Evolutionary conservation across 2,113 vertebrate genomes (phyloP).

Genomic region (Prunella himalayana): DNA sequence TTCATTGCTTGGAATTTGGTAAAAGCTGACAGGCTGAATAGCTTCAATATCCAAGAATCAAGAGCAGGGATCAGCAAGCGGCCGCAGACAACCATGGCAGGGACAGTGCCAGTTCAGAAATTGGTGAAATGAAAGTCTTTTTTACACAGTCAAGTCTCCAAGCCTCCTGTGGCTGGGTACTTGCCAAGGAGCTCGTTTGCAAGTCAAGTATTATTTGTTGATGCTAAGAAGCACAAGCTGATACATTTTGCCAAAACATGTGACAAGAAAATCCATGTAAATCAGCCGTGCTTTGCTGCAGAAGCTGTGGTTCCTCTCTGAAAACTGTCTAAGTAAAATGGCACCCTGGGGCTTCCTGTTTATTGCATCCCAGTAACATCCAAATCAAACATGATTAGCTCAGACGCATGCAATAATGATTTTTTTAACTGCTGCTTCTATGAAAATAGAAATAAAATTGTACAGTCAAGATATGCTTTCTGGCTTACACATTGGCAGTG

Average conservation of each 20-base stretch:
- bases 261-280: constrained; percentile 59
- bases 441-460: constrained; percentile 3
- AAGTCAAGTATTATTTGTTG: constrained; percentile 62
- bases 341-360: constrained; percentile 35
- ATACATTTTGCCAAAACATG: constrained; percentile 57
- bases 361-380: constrained; percentile 41
- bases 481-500: rapidly evolving
- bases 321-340: constrained; percentile 40
- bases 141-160: neutral
- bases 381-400: constrained; percentile 43
- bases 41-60: neutral
- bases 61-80: neutral
- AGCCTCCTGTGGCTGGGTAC: neutral
- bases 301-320: constrained; percentile 1
- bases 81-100: neutral
- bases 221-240: constrained; percentile 46
- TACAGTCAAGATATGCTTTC: neutral
- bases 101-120: neutral
- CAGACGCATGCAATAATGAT: neutral
- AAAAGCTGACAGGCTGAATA: neutral
- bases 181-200: constrained; percentile 52
- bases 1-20: neutral
- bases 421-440: constrained; percentile 13
- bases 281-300: constrained; percentile 23
- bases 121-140: neutral